Evolutionary conservation across 2,888 invertebrate genomes (phyloP), one percentile per base, ranked within the genome.

Genomic region (Oithona nana): DNA sequence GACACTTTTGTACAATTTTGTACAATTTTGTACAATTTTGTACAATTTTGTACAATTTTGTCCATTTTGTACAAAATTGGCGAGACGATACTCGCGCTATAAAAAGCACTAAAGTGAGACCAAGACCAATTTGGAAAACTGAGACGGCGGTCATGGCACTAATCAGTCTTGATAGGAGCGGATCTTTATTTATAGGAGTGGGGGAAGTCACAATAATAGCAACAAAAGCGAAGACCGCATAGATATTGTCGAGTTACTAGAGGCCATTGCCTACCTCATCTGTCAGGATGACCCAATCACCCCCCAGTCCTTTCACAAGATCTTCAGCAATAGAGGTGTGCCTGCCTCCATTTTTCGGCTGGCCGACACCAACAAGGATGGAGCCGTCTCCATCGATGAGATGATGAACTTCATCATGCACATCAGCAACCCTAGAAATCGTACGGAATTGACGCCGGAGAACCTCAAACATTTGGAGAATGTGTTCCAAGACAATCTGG

Each of bases 401-500:
- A 59, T 59, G 59, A 59, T 59, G 49, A 50, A 59, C 48, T 59
- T 59, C 28, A 24, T 59, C 24, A 24, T 59, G 13, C 24, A 48
- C 11, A 59, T 59, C 49, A 59, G 49, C 59, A 59, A 59, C 22
- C 59, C 59, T 16, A 54, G 88, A 70, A 80, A 86, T 1, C 79
- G 83, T 55, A 82, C 83, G 1, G 88, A 88, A 56, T 84, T 90
- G 69, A 88, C 89, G 72, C 82, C 84, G 71, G 80, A 81, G 64
- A 88, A 84, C 68, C 77, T 90, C 67, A 84, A 84, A 68, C 81
- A 85, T 70, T 73, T 90, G 67, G 89, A 89, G 72, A 81, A 83
- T 67, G 78, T 90, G 29, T 90, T 90, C 75, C 79, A 83, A 65
- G 82, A 85, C 70, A 88, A 88, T 0, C 88, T 88, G 24, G 88